Conservation (phyloP, 2,888 invertebrate genomes). For the Allygus modestus region DNA sequence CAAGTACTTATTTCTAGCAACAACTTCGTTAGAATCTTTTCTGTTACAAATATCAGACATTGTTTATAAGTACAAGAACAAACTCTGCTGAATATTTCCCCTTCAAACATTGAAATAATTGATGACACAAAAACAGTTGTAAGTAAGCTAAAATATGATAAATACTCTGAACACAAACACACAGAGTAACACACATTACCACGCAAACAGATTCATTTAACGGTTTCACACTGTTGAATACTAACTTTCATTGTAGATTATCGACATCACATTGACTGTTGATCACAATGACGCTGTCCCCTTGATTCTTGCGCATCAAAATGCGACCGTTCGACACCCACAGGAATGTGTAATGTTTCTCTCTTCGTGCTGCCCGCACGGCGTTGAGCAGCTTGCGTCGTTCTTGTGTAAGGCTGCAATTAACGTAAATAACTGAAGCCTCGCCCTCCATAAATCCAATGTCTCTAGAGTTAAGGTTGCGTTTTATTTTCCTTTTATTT, state of each 20-base stretch:
- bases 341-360: slow-evolving; percentile 35
- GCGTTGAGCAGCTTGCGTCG: slow-evolving; percentile 34
- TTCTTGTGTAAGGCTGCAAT: slow-evolving; percentile 10
- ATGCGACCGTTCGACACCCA: slow-evolving; percentile 49
- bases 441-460: slow-evolving; percentile 29
- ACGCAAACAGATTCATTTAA: too few species aligned
- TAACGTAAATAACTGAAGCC: slow-evolving; percentile 33
- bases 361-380: slow-evolving; percentile 9
- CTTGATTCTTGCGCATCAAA: slow-evolving; percentile 26
- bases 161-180: too few species aligned
- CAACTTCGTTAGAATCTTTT: too few species aligned
- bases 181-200: too few species aligned
- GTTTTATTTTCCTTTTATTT: not conserved
- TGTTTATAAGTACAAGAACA: too few species aligned
- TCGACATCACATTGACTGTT: slow-evolving; percentile 6
- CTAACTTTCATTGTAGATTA: slow-evolving; percentile 6
- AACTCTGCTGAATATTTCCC: too few species aligned
- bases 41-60: too few species aligned
- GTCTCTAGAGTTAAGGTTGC: slow-evolving; percentile 24
- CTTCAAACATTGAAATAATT: too few species aligned
- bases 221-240: too few species aligned
- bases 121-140: too few species aligned
- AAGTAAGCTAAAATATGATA: too few species aligned
- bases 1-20: too few species aligned
- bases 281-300: not conserved